Base-by-base conservation (phyloP, 1,140 invertebrate genomes). In the Daktulosphaira vitifoliae region DNA sequence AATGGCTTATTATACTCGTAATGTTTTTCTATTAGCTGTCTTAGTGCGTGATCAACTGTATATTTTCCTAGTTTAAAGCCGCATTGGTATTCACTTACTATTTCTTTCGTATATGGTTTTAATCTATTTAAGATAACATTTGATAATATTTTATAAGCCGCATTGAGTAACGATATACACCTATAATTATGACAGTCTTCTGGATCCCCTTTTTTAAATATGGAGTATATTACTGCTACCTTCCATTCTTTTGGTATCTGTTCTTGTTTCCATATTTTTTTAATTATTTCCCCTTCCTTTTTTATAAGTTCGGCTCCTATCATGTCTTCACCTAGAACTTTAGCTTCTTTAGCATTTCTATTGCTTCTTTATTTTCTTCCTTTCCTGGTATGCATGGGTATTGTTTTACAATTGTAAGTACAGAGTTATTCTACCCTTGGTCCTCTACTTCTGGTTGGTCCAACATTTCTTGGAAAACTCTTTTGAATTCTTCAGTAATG, bases 381-480 rank as follows among this genome's bases (percentile, higher is more conserved):
- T 44, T 44, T 18, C n/a, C 39, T 16, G n/a, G 39, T 44, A 44
- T 44, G 39, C 39, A 44, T 44, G n/a, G 39, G n/a, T 44, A 44
- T 16, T 44, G 39, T 16, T 44, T 18, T 44, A 44, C 39, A 3
- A 18, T 44, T 44, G 39, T 44, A 3, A 44, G 20, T 44, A 44
- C n/a, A 44, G 13, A 3, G 9, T 16, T 44, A 44, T 44, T 16
- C 39, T 44, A 18, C 20, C 39, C 39, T 44, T 44, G 39, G 9
- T 44, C 39, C n/a, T 44, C 39, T 15, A 44, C 6, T 44, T 44
- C 33, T 37, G 33, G 33, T 37, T 37, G 33, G 33, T 37, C 33
- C 39, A 44, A 18, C 4, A 44, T 44, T 44, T 44, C 39, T 44
- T 44, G n/a, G 39, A 44, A 44, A 16, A 44, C 13, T 44, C 39